Base-by-base conservation (phyloP, 2,113 vertebrate species). In the Oncorhynchus clarkii region DNA sequence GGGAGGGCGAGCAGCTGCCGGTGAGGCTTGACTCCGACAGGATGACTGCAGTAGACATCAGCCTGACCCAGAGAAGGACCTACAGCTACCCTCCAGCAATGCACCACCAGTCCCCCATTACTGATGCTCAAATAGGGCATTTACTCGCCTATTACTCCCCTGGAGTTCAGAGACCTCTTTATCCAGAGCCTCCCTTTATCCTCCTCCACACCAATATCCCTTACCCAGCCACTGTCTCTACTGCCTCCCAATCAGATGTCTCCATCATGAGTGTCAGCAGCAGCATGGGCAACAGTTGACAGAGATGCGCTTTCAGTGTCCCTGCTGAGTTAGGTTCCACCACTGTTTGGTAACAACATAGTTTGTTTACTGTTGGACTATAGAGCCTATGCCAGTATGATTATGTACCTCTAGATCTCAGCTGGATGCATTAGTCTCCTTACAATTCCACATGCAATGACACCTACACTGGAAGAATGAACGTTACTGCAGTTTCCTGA, bases 271-370 rank as follows among this genome's bases (percentile, higher is more conserved):
- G 86, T 60, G 27, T 80, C 6, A 84, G 82, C 68, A 84, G 82
- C 70, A 87, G 83, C 62, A 81, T 73, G 54, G 73, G 77, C 60
- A 89, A 85, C 54, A 89, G 77, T 69, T 83, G 79, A 86, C 62
- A 54, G 5, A 68, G 31, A 1, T 24, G n/a, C 51, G 0, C 13
- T 54, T 54, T 54, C 51, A 18, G 16, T 18, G 16, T 54, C 5
- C 16, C 12, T 54, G 51, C 51, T 5, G 14, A 54, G 16, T 18
- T 54, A 18, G 16, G 1, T 54, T 54, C 16, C 16, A 54, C 51
- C 51, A 54, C 51, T 16, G 5, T 16, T 14, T 54, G 16, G 51
- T 54, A 16, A 18, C 8, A 11, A 45, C 9, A 7, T 9, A 11
- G 39, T 45, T 45, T 45, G 39, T 45, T 45, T 45, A 45, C 39